phyloP scores from a whole-genome alignment of 2,113 vertebrate species.

The Ramphastos sulfuratus region DNA sequence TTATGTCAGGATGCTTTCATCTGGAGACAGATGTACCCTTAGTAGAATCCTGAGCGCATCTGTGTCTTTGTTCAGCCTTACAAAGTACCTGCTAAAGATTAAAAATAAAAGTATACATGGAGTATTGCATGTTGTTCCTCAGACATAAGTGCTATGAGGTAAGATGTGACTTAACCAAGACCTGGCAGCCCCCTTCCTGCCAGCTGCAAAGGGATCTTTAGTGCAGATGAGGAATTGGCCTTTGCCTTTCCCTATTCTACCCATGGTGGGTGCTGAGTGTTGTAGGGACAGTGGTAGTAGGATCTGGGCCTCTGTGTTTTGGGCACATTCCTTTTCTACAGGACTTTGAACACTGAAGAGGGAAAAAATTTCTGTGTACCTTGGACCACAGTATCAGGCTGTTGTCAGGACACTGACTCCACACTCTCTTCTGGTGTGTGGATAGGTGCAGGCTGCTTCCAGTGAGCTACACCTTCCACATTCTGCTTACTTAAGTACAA shows the following conservation, averaged over 20 bases:
- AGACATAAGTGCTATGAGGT: neutral
- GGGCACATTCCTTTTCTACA: neutral
- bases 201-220: neutral
- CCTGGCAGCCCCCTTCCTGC: neutral
- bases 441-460: neutral
- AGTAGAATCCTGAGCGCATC: conserved; percentile 12
- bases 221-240: neutral
- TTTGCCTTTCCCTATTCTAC: neutral
- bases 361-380: neutral
- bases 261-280: neutral
- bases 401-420: no score
- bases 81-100: conserved; percentile 2
- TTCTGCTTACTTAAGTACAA: fast-evolving
- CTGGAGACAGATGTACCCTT: conserved; percentile 47
- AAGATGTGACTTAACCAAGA: neutral
- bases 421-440: neutral
- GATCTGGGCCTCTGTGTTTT: neutral
- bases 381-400: neutral
- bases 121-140: neutral
- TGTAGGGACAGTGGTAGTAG: neutral
- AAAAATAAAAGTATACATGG: conserved; percentile 1
- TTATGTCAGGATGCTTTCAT: conserved; percentile 63
- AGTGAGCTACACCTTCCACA: fast-evolving
- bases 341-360: neutral
- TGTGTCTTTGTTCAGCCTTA: conserved; percentile 25